These are phyloP conservation scores for Ypsolopha sequella DNA, from an alignment of 2,888 invertebrate species.

Conservation along the genomic window DNA sequence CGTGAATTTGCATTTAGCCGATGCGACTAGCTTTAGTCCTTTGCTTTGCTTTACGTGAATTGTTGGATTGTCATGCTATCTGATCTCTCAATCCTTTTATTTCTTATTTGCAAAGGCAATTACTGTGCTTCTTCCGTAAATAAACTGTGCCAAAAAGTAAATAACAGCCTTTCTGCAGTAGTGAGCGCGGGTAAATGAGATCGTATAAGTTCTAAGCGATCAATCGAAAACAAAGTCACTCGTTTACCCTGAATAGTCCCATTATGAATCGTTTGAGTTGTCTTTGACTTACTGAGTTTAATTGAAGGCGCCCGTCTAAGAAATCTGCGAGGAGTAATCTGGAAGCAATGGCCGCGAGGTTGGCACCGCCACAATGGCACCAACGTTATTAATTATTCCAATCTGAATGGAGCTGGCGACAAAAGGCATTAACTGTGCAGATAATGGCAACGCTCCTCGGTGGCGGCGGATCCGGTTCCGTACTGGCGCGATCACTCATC, in stretches of 20 bases:
- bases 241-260: no score
- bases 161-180: neutral
- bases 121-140: neutral
- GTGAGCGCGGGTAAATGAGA: neutral
- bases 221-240: no score
- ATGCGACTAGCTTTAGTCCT: neutral
- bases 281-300: slow-evolving; percentile 1
- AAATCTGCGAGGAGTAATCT: slow-evolving; percentile 7
- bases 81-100: neutral
- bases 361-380: slow-evolving; percentile 32
- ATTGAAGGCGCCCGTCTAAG: slow-evolving; percentile 4
- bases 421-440: slow-evolving; percentile 46
- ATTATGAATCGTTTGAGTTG: no score
- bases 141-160: neutral
- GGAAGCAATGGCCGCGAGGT: slow-evolving; percentile 18
- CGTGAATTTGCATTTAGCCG: slow-evolving; percentile 51
- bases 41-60: neutral
- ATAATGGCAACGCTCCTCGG: slow-evolving; percentile 34
- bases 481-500: slow-evolving; percentile 28
- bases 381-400: slow-evolving; percentile 48
- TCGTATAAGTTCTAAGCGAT: neutral
- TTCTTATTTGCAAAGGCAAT: neutral
- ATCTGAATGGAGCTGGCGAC: slow-evolving; percentile 39
- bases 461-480: slow-evolving; percentile 21
- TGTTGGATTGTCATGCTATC: neutral